Evolutionary conservation across 2,113 vertebrate genomes (phyloP), one percentile per base, ranked within the genome.

Genomic region (Nothobranchius furzeri): DNA sequence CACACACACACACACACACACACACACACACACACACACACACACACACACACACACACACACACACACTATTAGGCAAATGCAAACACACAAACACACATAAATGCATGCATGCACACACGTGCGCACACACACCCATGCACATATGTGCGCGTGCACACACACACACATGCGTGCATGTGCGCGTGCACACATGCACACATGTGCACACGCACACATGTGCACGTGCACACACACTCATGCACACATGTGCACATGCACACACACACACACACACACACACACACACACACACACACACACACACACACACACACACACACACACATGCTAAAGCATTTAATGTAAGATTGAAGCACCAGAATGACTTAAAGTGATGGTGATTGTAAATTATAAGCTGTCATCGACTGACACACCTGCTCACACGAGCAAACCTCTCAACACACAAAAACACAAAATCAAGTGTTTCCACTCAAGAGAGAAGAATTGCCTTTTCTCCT

Each of bases 351-450:
- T 96, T 96, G 96, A 96, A 96, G 94, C 96, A 94, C 81, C 83
- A 90, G 91, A 94, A 96, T 95, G 93, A 93, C 93, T 95, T 95
- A 95, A 96, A 96, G 93, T 94, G 96, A 96, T 95, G 94, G 93
- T 93, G 92, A 96, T 95, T 94, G 94, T 95, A 96, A 96, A 96
- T 96, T 96, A 96, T 95, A 96, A 95, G 96, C 95, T 91, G 93
- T 90, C 95, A 96, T 96, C 87, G 95, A 96, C 96, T 96, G 60
- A 73, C 30, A 92, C 95, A 95, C 63, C 9, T 75, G 65, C 50
- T 92, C 90, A 20, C 62, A 54, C 64, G 72, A 66, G 75, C 66
- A 85, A 60, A 76, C 64, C 45, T 36, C 48, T 62, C 61, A 10
- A 24, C 61, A 61, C 58, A 53, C 30, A 30, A 30, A 30, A 30